Evolutionary conservation across 2,113 vertebrate species (phyloP).

Genomic region (Pholis gunnellus): DNA sequence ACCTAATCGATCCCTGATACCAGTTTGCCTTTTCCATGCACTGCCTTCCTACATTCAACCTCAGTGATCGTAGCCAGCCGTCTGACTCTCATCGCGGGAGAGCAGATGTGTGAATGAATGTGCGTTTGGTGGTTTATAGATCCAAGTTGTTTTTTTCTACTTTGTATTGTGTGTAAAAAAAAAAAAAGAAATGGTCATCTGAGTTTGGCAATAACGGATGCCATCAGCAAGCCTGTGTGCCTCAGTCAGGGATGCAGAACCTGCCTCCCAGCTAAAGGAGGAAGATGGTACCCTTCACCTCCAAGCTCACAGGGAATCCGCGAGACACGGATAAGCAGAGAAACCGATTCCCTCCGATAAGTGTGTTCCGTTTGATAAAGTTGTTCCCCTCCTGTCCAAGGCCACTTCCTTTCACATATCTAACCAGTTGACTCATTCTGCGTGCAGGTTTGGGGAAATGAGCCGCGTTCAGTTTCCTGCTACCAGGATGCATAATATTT

Average conservation of each 20-base stretch:
- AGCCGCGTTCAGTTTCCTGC: slow-evolving; percentile 2
- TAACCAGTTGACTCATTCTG: background rate
- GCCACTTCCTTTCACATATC: slow-evolving; percentile 44
- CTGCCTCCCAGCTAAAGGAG: slow-evolving; percentile 36
- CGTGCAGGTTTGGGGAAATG: background rate
- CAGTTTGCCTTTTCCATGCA: slow-evolving; percentile 74
- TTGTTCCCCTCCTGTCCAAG: background rate
- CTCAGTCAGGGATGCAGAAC: slow-evolving; percentile 56
- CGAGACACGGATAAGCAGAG: background rate
- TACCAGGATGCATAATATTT: background rate
- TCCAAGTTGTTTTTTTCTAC: slow-evolving; percentile 52
- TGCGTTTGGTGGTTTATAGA: slow-evolving; percentile 36
- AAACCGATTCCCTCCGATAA: slow-evolving; percentile 19
- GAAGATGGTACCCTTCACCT: slow-evolving; percentile 12
- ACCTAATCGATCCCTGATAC: slow-evolving; percentile 60
- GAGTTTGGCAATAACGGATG: slow-evolving; percentile 57
- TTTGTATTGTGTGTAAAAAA: slow-evolving; percentile 44
- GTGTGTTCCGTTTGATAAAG: slow-evolving; percentile 11
- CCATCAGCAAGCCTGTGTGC: slow-evolving; percentile 68
- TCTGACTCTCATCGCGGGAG: slow-evolving; percentile 63
- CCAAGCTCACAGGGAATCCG: slow-evolving; percentile 4
- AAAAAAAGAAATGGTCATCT: slow-evolving; percentile 46
- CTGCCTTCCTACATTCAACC: slow-evolving; percentile 76
- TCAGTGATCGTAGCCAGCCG: slow-evolving; percentile 75
- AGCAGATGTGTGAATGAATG: slow-evolving; percentile 34